Conservation (phyloP, 2,113 vertebrate species). For the Danio rerio region DNA sequence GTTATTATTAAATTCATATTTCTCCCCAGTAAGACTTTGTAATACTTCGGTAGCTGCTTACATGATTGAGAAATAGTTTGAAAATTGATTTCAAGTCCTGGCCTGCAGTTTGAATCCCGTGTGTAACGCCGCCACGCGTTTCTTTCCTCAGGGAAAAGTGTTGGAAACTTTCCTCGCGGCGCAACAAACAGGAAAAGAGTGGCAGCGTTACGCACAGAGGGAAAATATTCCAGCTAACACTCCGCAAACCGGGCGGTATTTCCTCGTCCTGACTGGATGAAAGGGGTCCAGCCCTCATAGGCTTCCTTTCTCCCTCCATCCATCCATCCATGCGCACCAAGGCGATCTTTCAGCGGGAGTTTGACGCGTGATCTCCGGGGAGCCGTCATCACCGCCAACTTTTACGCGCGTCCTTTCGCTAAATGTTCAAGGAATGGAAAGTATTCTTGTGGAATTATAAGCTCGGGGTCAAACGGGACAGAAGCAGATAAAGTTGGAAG, state of each 20-base stretch:
- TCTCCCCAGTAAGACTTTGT: not conserved
- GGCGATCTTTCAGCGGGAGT: conserved; percentile 30
- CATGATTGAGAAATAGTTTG: not conserved
- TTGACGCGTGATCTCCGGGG: not conserved
- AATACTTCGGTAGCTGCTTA: not conserved
- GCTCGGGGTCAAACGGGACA: conserved; percentile 19
- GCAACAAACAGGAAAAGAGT: conserved; percentile 42
- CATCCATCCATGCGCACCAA: not conserved
- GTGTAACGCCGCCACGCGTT: not conserved
- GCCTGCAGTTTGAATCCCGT: not conserved
- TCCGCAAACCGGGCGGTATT: conserved; percentile 20
- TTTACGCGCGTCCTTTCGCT: conserved; percentile 21
- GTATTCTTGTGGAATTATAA: conserved; percentile 27
- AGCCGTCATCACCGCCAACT: not conserved
- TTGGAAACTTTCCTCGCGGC: not conserved
- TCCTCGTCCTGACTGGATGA: conserved; percentile 25
- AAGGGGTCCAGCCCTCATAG: conserved; percentile 21
- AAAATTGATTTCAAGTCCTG: not conserved
- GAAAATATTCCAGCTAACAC: conserved; percentile 11
- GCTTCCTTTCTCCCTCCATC: conserved; percentile 8
- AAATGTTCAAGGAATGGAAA: conserved; percentile 25
- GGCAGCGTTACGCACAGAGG: conserved; percentile 29
- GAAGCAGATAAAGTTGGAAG: conserved; percentile 28
- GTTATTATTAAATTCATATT: not conserved
- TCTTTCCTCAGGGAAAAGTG: not conserved